A percentile compares a stretch with the other conserved stretches of the same genome.
These are phyloP conservation scores for Cerceris rybyensis DNA, from an alignment of 2,888 invertebrate genomes.

Conservation along the genomic window DNA sequence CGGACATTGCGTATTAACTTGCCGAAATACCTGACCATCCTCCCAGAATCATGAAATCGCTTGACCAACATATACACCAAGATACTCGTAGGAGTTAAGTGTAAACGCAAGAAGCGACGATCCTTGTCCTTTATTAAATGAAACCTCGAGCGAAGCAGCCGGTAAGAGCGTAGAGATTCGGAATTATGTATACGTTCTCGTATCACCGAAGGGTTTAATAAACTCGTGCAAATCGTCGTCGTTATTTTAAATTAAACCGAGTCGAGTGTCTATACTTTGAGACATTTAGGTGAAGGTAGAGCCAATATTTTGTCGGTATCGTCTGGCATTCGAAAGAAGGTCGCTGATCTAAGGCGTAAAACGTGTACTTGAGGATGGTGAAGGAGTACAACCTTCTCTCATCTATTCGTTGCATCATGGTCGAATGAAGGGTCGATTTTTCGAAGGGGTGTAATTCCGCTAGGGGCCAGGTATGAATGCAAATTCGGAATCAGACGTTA, in stretches of 20 bases:
- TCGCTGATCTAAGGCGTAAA: too few relatives aligned
- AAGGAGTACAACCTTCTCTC: too few relatives aligned
- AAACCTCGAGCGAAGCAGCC: not conserved
- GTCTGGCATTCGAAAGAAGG: too few relatives aligned
- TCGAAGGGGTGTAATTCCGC: slow-evolving; percentile 7
- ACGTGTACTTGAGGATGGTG: too few relatives aligned
- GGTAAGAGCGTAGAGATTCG: not conserved
- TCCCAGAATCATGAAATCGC: slow-evolving; percentile 25
- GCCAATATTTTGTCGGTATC: too few relatives aligned
- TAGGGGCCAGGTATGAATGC: slow-evolving; percentile 66
- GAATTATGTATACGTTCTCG: not conserved
- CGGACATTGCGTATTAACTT: slow-evolving; percentile 31
- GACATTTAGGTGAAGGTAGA: too few relatives aligned
- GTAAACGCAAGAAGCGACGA: not conserved
- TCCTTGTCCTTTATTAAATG: slow-evolving; percentile 30
- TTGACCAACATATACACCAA: not conserved
- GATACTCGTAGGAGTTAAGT: not conserved
- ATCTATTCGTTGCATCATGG: not conserved
- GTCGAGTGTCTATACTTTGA: not conserved
- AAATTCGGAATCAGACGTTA: slow-evolving; percentile 73
- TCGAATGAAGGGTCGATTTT: not conserved
- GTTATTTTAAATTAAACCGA: not conserved
- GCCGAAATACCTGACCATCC: slow-evolving; percentile 16
- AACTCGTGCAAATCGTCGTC: not conserved
- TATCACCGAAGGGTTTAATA: not conserved